Percentiles rank a stretch among this genome's conserved stretches.
phyloP scores from a whole-genome alignment of 2,888 invertebrate genomes.

The Amaurobius ferox region DNA sequence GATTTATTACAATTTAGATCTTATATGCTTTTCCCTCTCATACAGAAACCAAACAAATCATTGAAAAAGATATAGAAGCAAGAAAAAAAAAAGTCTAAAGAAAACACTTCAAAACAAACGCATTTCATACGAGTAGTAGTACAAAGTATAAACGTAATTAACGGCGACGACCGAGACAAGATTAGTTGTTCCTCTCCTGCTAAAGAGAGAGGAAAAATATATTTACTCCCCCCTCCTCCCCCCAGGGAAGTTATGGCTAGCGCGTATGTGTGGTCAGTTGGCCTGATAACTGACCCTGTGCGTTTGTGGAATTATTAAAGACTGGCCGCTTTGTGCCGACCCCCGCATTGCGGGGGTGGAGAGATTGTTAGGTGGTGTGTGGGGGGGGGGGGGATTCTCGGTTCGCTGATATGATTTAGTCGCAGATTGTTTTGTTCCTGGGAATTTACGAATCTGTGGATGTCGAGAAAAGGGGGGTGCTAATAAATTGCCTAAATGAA shows the following conservation, averaged over 20 bases:
- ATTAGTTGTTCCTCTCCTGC: slow-evolving; percentile 70
- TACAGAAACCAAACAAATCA: no score
- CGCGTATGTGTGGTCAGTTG: slow-evolving; percentile 62
- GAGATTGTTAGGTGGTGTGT: not conserved
- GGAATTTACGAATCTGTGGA: slow-evolving; percentile 57
- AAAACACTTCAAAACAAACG: slow-evolving; percentile 66
- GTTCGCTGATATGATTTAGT: slow-evolving; percentile 67
- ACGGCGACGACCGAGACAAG: slow-evolving; percentile 66
- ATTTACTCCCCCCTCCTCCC: slow-evolving; percentile 22
- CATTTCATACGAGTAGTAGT: slow-evolving; percentile 58
- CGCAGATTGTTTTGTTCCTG: slow-evolving; percentile 67
- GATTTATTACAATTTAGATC: no score
- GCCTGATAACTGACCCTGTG: slow-evolving; percentile 61
- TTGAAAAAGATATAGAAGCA: no score
- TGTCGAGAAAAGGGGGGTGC: slow-evolving; percentile 19
- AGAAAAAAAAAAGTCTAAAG: slow-evolving; percentile 13
- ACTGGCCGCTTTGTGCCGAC: slow-evolving; percentile 50
- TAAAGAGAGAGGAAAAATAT: slow-evolving; percentile 64
- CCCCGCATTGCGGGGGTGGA: not conserved
- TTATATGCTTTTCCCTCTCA: no score
- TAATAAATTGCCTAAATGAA: slow-evolving; percentile 16
- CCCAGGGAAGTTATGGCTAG: slow-evolving; percentile 40
- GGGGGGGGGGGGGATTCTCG: slow-evolving; percentile 19
- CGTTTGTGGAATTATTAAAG: slow-evolving; percentile 72
- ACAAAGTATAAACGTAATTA: slow-evolving; percentile 70